Conservation (phyloP, 2,888 invertebrate species). For the Lasioglossum leucozonium region DNA sequence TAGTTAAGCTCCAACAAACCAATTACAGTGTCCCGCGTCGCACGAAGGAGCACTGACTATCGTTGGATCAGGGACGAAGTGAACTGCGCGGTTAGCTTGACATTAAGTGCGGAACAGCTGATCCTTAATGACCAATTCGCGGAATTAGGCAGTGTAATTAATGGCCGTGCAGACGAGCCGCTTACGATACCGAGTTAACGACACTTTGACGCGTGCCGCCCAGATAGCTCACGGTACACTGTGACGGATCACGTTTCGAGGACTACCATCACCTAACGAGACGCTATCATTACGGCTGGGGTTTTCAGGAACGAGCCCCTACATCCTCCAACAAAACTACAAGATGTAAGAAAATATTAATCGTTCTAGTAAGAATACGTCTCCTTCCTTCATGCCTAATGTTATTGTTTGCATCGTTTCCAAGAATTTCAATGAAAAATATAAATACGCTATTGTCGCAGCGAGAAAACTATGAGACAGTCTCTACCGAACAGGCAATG, state of each 20-base stretch:
- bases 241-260: background rate
- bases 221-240: background rate
- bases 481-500: too few species aligned
- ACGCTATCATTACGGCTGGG: background rate
- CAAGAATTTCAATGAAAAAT: too few species aligned
- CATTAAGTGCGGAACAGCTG: constrained; percentile 67
- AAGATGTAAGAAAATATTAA: background rate
- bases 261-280: background rate
- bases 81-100: constrained; percentile 61
- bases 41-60: constrained; percentile 66
- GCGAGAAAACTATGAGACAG: too few species aligned
- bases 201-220: constrained; percentile 35
- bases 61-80: constrained; percentile 62
- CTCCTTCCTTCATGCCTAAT: background rate
- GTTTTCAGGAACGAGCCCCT: background rate
- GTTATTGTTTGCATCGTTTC: too few species aligned
- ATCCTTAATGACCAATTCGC: constrained; percentile 70
- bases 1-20: constrained; percentile 74
- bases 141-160: constrained; percentile 62
- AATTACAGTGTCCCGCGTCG: constrained; percentile 66
- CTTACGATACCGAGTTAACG: constrained; percentile 43
- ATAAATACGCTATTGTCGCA: too few species aligned
- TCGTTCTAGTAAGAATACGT: background rate
- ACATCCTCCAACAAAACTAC: background rate
- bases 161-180: constrained; percentile 47